Base-by-base conservation (phyloP, 1,140 invertebrate genomes). In the Polyergus mexicanus region DNA sequence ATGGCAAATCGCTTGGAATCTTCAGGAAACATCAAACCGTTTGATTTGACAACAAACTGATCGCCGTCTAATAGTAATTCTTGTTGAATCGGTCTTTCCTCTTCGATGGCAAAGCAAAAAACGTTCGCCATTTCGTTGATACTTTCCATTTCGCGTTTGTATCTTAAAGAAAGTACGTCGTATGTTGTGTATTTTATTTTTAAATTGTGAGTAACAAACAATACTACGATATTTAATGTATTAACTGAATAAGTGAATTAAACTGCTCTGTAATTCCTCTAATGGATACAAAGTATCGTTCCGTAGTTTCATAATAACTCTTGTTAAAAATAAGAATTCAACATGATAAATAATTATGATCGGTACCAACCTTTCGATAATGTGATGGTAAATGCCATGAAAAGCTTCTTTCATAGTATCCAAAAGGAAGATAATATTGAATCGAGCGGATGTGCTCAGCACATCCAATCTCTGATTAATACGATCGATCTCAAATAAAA, bases 21-120 rank as follows among this genome's bases (percentile, higher is more conserved):
- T n/a, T 89, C 62, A 41, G 91, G 76, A 90, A 92, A 94, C 89
- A 95, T 93, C 35, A 94, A 86, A 16, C 95, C 69, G 86, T 95
- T 94, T 6, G 93, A 90, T 91, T 94, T 93, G 44, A 95, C 93
- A 5, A 95, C 74, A 65, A 96, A 95, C 3, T 85, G 92, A 85
- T 96, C 95, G 19, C 93, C 89, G 76, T 95, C 94, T 60, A 96
- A 92, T 6, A 95, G 77, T 62, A 96, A 88, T 78, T 91, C 94
- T 86, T 95, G 94, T 72, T 95, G 93, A 51, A 96, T 93, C 69
- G 87, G 85, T 88, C 86, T 92, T 58, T 94, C 95, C 66, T 94
- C 92, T 93, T 97, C 96, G 58, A 96, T 95, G 2, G 96, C 96
- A 87, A 94, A 93, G 86, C 94, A 93, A 56, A 97, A 93, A 65